phyloP scores from a whole-genome alignment of 1,140 invertebrate species.

The Rhynchophorus ferrugineus region DNA sequence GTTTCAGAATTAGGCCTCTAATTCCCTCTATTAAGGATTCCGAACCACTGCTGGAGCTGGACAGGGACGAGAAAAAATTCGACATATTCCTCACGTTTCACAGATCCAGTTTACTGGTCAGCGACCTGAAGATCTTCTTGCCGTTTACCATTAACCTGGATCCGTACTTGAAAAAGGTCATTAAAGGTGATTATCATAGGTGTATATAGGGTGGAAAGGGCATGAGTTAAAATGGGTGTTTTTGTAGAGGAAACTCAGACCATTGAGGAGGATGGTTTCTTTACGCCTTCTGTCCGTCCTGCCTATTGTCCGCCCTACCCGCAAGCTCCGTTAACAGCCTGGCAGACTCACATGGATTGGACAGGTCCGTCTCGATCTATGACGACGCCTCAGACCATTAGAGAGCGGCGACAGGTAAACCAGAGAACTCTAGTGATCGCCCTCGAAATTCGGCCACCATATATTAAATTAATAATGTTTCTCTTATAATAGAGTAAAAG shows the following conservation, averaged over 20 bases:
- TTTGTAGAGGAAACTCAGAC: conserved; percentile 51
- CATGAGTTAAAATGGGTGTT: too few species aligned
- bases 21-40: conserved; percentile 80
- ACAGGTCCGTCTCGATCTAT: neutral
- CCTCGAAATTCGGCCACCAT: too few species aligned
- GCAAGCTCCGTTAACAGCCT: conserved; percentile 4
- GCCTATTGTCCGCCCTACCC: conserved; percentile 2
- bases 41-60: conserved; percentile 82
- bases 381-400: neutral
- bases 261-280: conserved; percentile 51
- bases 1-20: conserved; percentile 62
- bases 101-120: conserved; percentile 67
- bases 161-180: conserved; percentile 91
- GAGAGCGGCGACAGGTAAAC: conserved; percentile 7
- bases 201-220: too few species aligned
- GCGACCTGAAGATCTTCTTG: conserved; percentile 88
- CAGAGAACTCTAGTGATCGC: too few species aligned
- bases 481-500: too few species aligned
- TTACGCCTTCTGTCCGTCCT: conserved; percentile 14
- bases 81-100: conserved; percentile 88
- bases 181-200: conserved; percentile 87
- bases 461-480: too few species aligned
- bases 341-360: conserved; percentile 8
- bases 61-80: conserved; percentile 89
- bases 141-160: conserved; percentile 96